Conservation (phyloP, 2,888 invertebrate genomes). For the Venusia cambrica region DNA sequence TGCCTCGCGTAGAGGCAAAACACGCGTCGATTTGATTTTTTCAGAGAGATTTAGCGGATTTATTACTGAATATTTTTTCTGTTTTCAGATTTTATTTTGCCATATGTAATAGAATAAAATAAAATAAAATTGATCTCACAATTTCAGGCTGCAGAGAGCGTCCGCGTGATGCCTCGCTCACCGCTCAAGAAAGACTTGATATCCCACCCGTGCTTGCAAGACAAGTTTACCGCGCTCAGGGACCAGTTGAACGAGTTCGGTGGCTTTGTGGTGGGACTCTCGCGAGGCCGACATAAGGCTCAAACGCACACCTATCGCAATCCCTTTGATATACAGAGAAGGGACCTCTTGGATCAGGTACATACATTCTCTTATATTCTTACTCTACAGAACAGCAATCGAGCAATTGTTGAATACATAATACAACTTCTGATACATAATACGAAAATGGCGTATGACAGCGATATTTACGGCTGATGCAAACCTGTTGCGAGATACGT, state of each 20-base stretch:
- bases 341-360: constrained; percentile 92
- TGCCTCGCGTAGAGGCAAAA: no score
- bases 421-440: no score
- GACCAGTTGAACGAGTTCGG: constrained; percentile 94
- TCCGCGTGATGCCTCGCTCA: constrained; percentile 86
- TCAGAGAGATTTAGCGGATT: no score
- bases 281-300: constrained; percentile 73
- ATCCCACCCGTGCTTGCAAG: constrained; percentile 89
- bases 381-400: no score
- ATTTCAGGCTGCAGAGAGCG: constrained; percentile 85
- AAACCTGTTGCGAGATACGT: no score
- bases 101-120: neutral
- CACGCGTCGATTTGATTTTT: no score
- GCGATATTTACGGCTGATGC: no score
- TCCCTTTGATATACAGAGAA: constrained; percentile 96
- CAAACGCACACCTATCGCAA: constrained; percentile 89
- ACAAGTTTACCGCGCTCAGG: constrained; percentile 90
- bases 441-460: no score
- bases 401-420: no score
- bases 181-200: constrained; percentile 90
- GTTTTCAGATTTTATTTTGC: no score
- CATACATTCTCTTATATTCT: neutral
- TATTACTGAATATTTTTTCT: no score
- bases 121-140: neutral
- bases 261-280: constrained; percentile 89